Evolutionary conservation across 1,140 invertebrate genomes (phyloP).

Genomic region (Gryon sp.): DNA sequence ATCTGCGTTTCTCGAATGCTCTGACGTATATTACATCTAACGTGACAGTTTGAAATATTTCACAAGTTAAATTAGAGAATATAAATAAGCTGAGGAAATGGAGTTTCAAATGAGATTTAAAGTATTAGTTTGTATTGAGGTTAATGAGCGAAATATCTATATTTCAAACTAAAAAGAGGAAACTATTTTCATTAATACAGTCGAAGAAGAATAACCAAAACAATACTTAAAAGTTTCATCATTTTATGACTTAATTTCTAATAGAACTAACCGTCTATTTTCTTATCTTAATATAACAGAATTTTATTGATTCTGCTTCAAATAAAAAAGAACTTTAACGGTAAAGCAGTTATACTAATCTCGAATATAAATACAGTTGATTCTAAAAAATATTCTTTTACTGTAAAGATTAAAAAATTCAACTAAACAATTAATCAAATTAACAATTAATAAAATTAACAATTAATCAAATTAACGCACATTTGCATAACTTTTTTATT

Average conservation of each 20-base stretch:
- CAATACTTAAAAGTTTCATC: not conserved
- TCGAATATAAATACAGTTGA: too few relatives aligned
- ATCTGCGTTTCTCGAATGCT: not conserved
- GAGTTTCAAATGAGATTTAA: constrained; percentile 20
- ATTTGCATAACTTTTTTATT: not conserved
- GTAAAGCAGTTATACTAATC: too few relatives aligned
- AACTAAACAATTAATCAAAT: too few relatives aligned
- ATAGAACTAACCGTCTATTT: too few relatives aligned
- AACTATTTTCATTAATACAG: constrained; percentile 13
- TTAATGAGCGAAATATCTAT: constrained; percentile 18
- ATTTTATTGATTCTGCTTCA: too few relatives aligned
- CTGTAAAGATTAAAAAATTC: too few relatives aligned
- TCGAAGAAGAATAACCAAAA: not conserved
- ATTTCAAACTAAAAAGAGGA: constrained; percentile 6
- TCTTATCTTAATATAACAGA: too few relatives aligned
- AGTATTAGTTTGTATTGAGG: constrained; percentile 19
- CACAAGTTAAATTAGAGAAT: constrained; percentile 19
- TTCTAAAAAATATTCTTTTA: too few relatives aligned
- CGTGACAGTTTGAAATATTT: constrained; percentile 20
- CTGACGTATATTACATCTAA: not conserved
- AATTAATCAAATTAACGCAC: too few relatives aligned
- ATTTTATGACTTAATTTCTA: not conserved
- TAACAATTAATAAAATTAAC: too few relatives aligned
- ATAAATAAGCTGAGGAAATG: constrained; percentile 22
- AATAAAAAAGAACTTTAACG: not conserved